Base-by-base conservation (phyloP, 2,888 invertebrate genomes). In the Cybosia mesomella region DNA sequence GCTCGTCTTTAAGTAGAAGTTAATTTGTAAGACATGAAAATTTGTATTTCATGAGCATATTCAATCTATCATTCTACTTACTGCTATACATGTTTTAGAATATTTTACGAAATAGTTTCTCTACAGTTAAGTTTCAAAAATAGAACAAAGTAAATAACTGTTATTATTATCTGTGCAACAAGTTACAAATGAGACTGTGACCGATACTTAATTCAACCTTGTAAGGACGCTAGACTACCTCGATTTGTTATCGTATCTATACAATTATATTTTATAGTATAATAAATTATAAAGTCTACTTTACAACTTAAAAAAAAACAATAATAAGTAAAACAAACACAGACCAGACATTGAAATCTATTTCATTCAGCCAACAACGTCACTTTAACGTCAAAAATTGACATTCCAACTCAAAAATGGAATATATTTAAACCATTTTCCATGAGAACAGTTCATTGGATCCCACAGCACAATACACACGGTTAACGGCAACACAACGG, bases 401-500 rank as follows among this genome's bases (percentile, higher is more conserved):
- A 64, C 70, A 55, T 68, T 65, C 62, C 54, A 65, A 75, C 53
- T 72, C 57, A 74, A 70, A 70, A 66, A 70, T 66, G 69, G 71
- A 75, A 74, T 78, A 76, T 77, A 82, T 75, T 77, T 79, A 82
- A 82, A 84, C 66, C 68, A 77, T 80, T 80, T 86, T 85, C 82
- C 86, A 86, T 78, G 80, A 82, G 79, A 85, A 80, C 82, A 77
- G 81, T 83, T 87, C 88, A 88, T 85, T 82, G 77, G 80, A 84
- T 86, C 85, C 83, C 91, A 90, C 89, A 89, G 78, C 86, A 87
- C 88, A 89, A 87, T 87, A 87, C 89, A 89, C 89, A 85, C 87
- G 82, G 83, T 72, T 89, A 90, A 90, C 90, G 87, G 88, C 84
- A 70, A 82, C 82, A 83, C 85, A 89, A 87, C 88, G 89, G 88